Evolutionary conservation across 2,113 vertebrate species (phyloP), one percentile per base, ranked within the genome.

Genomic region (Callospermophilus lateralis): DNA sequence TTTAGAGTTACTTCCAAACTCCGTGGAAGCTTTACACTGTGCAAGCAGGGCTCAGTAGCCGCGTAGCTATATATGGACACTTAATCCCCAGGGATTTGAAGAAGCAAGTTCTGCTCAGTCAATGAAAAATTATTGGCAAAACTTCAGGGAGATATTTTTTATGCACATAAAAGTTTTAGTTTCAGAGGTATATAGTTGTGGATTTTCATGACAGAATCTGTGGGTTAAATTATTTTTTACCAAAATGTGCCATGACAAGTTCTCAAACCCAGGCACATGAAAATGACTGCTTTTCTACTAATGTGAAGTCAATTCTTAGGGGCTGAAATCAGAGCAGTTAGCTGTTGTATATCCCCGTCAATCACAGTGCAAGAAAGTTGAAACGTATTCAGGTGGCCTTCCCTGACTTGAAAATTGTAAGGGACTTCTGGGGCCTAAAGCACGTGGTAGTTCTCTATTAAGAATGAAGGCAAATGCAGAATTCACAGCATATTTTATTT

Each of bases 1-100:
- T 61, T 51, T 7, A 34, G 5, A 32, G 8, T 48, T 48, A 5
- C 17, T 95, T 13, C 77, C 86, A 37, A 85, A 51, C 45, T 63
- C 24, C 70, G 34, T 94, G 97, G 97, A 68, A 81, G 4, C 68
- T 91, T 97, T 77, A n/a, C 58, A 77, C 78, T 94, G 63, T 70
- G 84, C 19, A 74, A 55, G 77, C 81, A 88, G 97, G 94, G 61
- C 61, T 70, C 90, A n/a, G 8, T n/a, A 34, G 39, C 28, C 68
- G 20, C 63, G 13, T 76, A 42, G 32, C 68, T 93, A 73, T 73
- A 72, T 34, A 48, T 55, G 45, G 58, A 74, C 73, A 61, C 20
- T 79, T 89, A 93, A 61, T 80, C 87, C 77, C 8, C 53, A 85
- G 70, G 79, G 58, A 93, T 95, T 93, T 95, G 26, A 65, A 77